Evolutionary conservation across 2,888 invertebrate species (phyloP).

Genomic region (Morinoia aosen): DNA sequence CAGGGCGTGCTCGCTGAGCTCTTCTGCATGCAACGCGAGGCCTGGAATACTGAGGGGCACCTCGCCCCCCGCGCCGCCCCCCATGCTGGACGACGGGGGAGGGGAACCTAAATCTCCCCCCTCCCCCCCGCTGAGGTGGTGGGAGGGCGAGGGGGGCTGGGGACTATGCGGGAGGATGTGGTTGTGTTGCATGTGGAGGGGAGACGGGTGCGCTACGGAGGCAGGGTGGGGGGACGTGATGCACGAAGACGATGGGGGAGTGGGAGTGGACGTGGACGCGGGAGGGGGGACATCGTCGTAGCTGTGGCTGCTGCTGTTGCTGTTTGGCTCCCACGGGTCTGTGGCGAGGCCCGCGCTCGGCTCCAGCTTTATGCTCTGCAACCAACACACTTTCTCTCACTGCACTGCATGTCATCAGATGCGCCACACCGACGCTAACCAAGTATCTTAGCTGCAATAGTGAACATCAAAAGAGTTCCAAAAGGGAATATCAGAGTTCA

Average conservation of each 20-base stretch:
- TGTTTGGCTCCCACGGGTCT: conserved; percentile 46
- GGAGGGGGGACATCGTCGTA: conserved; percentile 47
- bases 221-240: background rate
- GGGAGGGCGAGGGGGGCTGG: background rate
- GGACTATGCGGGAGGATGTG: conserved; percentile 36
- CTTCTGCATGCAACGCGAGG: conserved; percentile 27
- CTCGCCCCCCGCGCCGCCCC: background rate
- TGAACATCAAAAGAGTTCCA: too few species aligned
- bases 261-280: background rate
- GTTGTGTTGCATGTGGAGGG: conserved; percentile 37
- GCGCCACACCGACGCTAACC: background rate
- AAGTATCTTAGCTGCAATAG: background rate
- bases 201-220: conserved; percentile 1
- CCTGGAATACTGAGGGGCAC: conserved; percentile 30
- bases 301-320: conserved; percentile 47
- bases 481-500: too few species aligned
- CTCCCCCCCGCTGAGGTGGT: background rate
- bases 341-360: conserved; percentile 14
- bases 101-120: background rate
- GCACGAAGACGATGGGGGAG: background rate
- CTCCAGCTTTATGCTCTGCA: conserved; percentile 51
- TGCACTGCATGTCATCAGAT: background rate
- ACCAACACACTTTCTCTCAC: background rate
- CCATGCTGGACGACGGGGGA: background rate
- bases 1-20: conserved; percentile 20